These are phyloP conservation scores for Sminthurinus signatus DNA, from an alignment of 1,140 invertebrate genomes.

Conservation along the genomic window DNA sequence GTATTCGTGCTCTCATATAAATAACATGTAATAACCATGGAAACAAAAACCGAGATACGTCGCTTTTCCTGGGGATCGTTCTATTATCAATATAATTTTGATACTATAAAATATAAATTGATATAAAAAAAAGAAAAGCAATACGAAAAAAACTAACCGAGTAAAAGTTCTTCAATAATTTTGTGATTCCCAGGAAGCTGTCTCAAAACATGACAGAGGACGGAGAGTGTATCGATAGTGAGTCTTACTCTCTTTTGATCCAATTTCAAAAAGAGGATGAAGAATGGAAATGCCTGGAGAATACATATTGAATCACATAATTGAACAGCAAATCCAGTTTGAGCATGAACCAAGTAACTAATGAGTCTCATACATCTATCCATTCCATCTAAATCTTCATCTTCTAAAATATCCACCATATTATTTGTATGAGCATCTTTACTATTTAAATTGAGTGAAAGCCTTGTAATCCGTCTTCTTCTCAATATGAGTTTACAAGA, in stretches of 20 bases:
- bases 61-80: constrained; percentile 16
- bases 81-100: too few species aligned
- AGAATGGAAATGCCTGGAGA: constrained; percentile 52
- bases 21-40: not conserved
- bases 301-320: constrained; percentile 69
- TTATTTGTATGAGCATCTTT: not conserved
- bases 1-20: constrained; percentile 16
- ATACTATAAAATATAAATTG: not conserved
- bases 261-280: constrained; percentile 49
- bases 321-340: constrained; percentile 63
- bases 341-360: constrained; percentile 55
- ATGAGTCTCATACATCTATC: constrained; percentile 33
- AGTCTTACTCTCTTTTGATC: constrained; percentile 57
- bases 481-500: constrained; percentile 42
- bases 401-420: constrained; percentile 15
- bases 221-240: constrained; percentile 59
- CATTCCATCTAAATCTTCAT: constrained; percentile 31
- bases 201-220: constrained; percentile 66
- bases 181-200: constrained; percentile 65
- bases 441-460: constrained; percentile 27
- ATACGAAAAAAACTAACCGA: constrained; percentile 43
- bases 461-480: constrained; percentile 27
- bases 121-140: not conserved
- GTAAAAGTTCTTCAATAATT: constrained; percentile 63
- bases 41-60: not conserved